phyloP scores from a whole-genome alignment of 2,113 vertebrate species.

The Anarrhichthys ocellatus region DNA sequence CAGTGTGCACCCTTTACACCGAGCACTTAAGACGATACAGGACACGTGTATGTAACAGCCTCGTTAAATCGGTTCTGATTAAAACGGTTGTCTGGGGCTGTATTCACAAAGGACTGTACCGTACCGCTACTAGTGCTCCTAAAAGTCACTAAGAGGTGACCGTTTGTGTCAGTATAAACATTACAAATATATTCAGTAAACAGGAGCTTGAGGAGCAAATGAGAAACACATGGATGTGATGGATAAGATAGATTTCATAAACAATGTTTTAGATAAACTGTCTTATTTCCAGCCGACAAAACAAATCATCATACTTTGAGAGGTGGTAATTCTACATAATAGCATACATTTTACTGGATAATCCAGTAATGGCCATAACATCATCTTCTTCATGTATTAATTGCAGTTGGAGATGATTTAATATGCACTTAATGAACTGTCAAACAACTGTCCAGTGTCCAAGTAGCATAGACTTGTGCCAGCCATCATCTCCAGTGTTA shows the following conservation, averaged over 20 bases:
- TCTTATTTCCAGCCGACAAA: neutral
- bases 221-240: neutral
- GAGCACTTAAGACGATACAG: neutral
- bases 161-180: no score
- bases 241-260: neutral
- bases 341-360: neutral
- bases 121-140: neutral
- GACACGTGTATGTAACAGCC: neutral
- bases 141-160: neutral
- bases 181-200: neutral
- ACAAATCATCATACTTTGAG: neutral
- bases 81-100: neutral
- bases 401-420: neutral
- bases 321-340: neutral
- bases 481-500: neutral
- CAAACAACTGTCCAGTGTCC: neutral
- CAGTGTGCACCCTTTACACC: neutral
- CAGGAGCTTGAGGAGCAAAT: neutral
- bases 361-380: neutral
- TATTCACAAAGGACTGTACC: neutral
- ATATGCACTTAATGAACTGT: neutral
- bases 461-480: neutral
- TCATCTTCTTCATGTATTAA: neutral
- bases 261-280: neutral
- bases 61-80: neutral